Evolutionary conservation across 1,140 invertebrate genomes (phyloP).

Genomic region (Drosophila grimshawi): DNA sequence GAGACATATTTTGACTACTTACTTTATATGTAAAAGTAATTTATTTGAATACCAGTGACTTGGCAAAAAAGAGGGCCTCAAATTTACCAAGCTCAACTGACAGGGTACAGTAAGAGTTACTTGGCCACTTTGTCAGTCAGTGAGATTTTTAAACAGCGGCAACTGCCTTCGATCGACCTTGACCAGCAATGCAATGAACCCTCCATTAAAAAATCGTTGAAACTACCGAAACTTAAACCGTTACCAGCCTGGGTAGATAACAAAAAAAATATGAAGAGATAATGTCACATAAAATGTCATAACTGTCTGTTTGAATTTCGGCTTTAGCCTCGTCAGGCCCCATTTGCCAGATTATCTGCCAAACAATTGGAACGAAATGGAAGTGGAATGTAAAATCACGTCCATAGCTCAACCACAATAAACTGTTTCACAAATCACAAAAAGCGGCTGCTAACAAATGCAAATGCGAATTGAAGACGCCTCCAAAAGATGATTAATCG

Average conservation of each 20-base stretch:
- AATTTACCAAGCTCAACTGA: constrained; percentile 17
- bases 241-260: constrained; percentile 45
- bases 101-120: constrained; percentile 31
- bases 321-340: constrained; percentile 43
- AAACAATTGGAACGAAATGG: constrained; percentile 53
- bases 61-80: constrained; percentile 7
- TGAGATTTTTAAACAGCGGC: constrained; percentile 48
- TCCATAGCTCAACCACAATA: constrained; percentile 28
- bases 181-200: constrained; percentile 75
- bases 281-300: constrained; percentile 76
- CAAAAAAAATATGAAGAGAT: constrained; percentile 17
- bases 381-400: constrained; percentile 50
- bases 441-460: constrained; percentile 19
- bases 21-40: too few species aligned
- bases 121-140: constrained; percentile 55
- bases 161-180: constrained; percentile 60
- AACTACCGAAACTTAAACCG: constrained; percentile 60
- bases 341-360: constrained; percentile 51
- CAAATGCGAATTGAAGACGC: constrained; percentile 50
- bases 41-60: neutral
- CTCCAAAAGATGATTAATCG: constrained; percentile 65
- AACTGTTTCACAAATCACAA: constrained; percentile 75
- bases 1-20: too few species aligned
- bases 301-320: constrained; percentile 58
- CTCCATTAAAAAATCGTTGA: constrained; percentile 37